Conservation (phyloP, 2,888 invertebrate species). For the Apotomis turbidana region DNA sequence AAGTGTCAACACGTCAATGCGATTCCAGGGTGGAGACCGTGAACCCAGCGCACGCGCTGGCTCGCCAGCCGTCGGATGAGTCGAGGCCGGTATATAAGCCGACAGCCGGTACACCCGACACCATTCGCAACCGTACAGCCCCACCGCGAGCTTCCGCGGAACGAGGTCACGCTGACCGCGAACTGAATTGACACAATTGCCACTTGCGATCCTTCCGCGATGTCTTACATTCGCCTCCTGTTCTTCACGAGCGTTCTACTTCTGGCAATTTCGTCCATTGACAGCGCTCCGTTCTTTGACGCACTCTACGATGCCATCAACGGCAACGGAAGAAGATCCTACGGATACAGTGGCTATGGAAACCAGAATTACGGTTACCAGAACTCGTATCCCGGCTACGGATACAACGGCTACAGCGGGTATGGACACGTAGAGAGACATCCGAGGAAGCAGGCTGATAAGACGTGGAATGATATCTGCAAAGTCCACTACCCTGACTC, state of each 20-base stretch:
- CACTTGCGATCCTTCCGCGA: slow-evolving; percentile 73
- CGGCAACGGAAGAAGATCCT: slow-evolving; percentile 70
- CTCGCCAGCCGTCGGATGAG: slow-evolving; percentile 75
- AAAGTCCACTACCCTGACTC: slow-evolving; percentile 86
- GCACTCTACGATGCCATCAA: slow-evolving; percentile 76
- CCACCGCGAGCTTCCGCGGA: slow-evolving; percentile 74
- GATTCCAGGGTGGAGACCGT: slow-evolving; percentile 77
- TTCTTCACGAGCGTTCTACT: slow-evolving; percentile 58
- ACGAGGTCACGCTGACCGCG: slow-evolving; percentile 74
- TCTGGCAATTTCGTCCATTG: slow-evolving; percentile 51
- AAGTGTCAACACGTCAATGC: slow-evolving; percentile 49
- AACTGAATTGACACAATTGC: slow-evolving; percentile 76
- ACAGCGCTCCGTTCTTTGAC: slow-evolving; percentile 76
- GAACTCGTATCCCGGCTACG: slow-evolving; percentile 46
- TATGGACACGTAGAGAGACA: slow-evolving; percentile 55
- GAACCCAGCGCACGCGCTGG: slow-evolving; percentile 70
- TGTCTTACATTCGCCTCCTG: slow-evolving; percentile 62
- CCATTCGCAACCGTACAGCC: slow-evolving; percentile 78
- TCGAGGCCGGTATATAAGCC: slow-evolving; percentile 82
- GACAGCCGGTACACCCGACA: slow-evolving; percentile 72
- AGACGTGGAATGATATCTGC: slow-evolving; percentile 88
- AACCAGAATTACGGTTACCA: slow-evolving; percentile 42
- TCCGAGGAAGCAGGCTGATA: slow-evolving; percentile 64
- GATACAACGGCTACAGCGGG: slow-evolving; percentile 48
- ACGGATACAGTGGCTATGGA: slow-evolving; percentile 61